Evolutionary conservation across 2,797 vertebrate species (phyloP), one percentile per base, ranked within the genome.

Genomic region (Notoglanidium macrostoma): DNA sequence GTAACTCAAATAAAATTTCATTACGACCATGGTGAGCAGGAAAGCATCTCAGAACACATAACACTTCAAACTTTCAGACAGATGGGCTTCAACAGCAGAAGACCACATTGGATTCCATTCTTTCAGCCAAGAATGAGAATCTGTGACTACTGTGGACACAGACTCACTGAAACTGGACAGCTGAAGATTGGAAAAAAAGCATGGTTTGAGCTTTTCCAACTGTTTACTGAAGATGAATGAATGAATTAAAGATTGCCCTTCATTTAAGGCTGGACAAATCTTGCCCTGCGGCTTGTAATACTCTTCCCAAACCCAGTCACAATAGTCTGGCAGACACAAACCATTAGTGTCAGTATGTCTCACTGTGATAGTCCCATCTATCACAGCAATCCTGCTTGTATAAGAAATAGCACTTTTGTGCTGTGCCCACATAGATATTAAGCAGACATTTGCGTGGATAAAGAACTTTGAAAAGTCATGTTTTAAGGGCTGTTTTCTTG

Each of bases 321-420:
- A 90, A 91, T 84, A 35, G 57, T 92, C 90, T 89, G 83, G 87
- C 86, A 88, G 59, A 40, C 83, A 87, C 55, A 32, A 40, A 49
- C 26, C 59, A 70, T 87, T 91, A 86, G 65, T 85, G 74, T 83
- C 54, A 72, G 72, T 57, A 57, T 70, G 21, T 85, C 80, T 85
- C 54, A 92, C 85, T 92, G 51, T 73, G 32, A 79, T 9, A 29
- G 65, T 63, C 61, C 49, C 46, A 54, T 83, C 55, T 70, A 26
- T 1, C n/a, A 70, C 63, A 72, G 74, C 65, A 83, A 61, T n/a
- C 35, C 14, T 84, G 29, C 68, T 63, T 73, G 77, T 85, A 85
- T 72, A 59, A 70, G 55, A 84, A 84, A 61, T 73, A 40, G 54
- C 19, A 80, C 35, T 82, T 35, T 57, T 44, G 54, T 67, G 19